Base-by-base conservation (phyloP, 2,113 vertebrate genomes). In the Xerus inauris region DNA sequence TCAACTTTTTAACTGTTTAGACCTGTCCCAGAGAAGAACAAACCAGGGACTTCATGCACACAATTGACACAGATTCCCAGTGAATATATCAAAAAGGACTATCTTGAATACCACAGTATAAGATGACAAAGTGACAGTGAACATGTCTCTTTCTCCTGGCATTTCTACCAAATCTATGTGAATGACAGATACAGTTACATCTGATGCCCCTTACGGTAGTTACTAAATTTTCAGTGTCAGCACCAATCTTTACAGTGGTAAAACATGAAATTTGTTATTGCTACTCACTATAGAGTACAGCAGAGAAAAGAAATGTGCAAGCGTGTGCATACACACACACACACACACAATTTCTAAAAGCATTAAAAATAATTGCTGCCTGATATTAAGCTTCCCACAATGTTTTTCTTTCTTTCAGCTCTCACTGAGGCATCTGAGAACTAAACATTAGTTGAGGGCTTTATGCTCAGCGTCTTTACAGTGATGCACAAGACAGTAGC, bases 181-280 rank as follows among this genome's bases (percentile, higher is more conserved):
- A 86, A 62, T 96, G 94, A 93, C 94, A 97, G 88, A 95, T 95
- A 69, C 77, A 97, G 75, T 75, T 95, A 75, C 67, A 96, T 89
- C 45, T 95, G 83, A 97, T 80, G 69, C 3, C 47, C 35, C 97
- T 97, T 96, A 89, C 57, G 69, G 49, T 47, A 67, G 91, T 97
- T 94, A 79, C 96, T 98, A 3, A 94, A 95, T 97, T 98, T 98
- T 97, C 87, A 94, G 54, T 93, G 67, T 96, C 0, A 0, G 45
- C 77, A 92, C 42, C 77, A 73, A 51, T 90, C 54, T 95, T 77
- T 86, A 85, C 45, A 85, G 87, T 62, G 84, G 40, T 16, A 16
- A 86, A 91, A 94, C 89, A 96, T 90, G 93, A 89, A 97, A 96
- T 73, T 80, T 94, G 75, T 94, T 94, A 87, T 93, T 86, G 81